These are phyloP conservation scores for Agrotis ipsilon DNA, from an alignment of 2,888 invertebrate species.

Conservation along the genomic window DNA sequence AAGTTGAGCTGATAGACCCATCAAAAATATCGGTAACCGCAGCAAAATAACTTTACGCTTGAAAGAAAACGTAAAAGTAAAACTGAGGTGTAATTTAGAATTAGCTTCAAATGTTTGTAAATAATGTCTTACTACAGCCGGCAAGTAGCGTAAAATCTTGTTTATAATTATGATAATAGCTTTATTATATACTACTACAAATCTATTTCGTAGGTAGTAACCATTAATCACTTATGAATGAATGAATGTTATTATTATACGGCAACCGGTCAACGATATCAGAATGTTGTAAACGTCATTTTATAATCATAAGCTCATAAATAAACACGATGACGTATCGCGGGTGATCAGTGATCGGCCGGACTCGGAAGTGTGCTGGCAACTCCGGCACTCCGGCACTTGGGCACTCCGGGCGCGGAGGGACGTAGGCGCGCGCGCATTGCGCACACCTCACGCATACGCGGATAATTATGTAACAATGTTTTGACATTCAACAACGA, in stretches of 20 bases:
- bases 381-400: slow-evolving; percentile 61
- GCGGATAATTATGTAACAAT: slow-evolving; percentile 87
- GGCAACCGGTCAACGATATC: slow-evolving; percentile 88
- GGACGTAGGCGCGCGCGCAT: slow-evolving; percentile 73
- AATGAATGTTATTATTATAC: slow-evolving; percentile 88
- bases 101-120: slow-evolving; percentile 78
- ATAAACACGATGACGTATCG: slow-evolving; percentile 88
- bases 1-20: slow-evolving; percentile 14
- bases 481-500: slow-evolving; percentile 90
- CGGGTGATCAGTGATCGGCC: slow-evolving; percentile 72
- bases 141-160: slow-evolving; percentile 87
- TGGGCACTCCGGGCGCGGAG: slow-evolving; percentile 5
- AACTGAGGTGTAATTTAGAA: slow-evolving; percentile 64
- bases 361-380: slow-evolving; percentile 72
- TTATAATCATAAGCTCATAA: slow-evolving; percentile 90
- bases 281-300: slow-evolving; percentile 88
- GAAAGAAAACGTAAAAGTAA: slow-evolving; percentile 55
- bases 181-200: slow-evolving; percentile 86
- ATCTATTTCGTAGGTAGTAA: slow-evolving; percentile 89
- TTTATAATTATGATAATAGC: slow-evolving; percentile 90
- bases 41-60: slow-evolving; percentile 42
- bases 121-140: slow-evolving; percentile 85
- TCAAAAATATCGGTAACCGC: slow-evolving; percentile 41
- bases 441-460: slow-evolving; percentile 77
- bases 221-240: slow-evolving; percentile 89